Percentiles rank a stretch among this genome's conserved stretches.
Conservation (phyloP, 2,113 vertebrate species). For the Microcebus murinus region DNA sequence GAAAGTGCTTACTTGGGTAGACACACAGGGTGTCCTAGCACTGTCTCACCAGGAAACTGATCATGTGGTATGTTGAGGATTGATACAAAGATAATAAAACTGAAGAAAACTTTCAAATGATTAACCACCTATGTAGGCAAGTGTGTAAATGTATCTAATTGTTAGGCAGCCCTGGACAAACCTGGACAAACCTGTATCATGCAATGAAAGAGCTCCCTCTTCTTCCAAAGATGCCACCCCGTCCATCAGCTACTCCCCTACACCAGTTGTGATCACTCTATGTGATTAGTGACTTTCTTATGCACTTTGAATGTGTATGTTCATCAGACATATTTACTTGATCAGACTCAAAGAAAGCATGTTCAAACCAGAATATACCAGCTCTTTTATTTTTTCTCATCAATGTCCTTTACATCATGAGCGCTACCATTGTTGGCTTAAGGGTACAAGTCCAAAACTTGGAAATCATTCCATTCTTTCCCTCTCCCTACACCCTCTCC, state of each 20-base stretch:
- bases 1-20: neutral
- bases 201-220: neutral
- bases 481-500: no score
- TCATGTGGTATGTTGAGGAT: no score
- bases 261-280: neutral
- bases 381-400: neutral
- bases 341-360: neutral
- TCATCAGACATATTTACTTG: neutral
- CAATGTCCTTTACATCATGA: neutral
- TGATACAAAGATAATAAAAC: neutral
- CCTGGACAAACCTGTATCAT: neutral
- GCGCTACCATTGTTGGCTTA: neutral
- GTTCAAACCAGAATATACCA: neutral
- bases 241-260: neutral
- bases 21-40: neutral
- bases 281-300: neutral
- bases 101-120: neutral
- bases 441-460: neutral
- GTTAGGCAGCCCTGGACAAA: neutral
- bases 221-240: no score
- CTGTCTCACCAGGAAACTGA: neutral
- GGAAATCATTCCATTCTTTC: no score
- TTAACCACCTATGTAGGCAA: neutral
- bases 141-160: neutral
- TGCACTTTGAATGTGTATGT: no score